phyloP scores from a whole-genome alignment of 2,797 vertebrate genomes.

The Pantherophis alleghaniensis region DNA sequence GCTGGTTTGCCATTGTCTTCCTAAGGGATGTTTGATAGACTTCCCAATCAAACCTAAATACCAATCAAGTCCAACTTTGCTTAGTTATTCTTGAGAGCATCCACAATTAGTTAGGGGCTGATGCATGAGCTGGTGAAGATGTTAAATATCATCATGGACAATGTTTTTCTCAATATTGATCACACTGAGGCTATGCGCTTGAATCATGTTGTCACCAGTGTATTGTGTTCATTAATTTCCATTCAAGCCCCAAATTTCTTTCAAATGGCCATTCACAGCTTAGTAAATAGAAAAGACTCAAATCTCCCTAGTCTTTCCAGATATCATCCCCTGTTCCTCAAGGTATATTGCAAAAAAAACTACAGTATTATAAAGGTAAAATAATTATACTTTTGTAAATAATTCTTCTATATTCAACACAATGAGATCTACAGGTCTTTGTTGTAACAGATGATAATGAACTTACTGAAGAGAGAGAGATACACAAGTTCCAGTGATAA shows the following conservation, averaged over 20 bases:
- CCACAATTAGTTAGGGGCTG: neutral
- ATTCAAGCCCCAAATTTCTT: neutral
- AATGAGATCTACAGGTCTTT: neutral
- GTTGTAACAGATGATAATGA: neutral
- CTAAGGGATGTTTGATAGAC: neutral
- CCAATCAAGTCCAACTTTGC: neutral
- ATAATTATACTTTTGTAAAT: neutral
- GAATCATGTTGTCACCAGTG: neutral
- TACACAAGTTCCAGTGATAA: neutral
- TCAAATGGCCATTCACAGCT: neutral
- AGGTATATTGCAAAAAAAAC: neutral
- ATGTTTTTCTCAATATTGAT: neutral
- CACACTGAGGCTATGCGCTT: neutral
- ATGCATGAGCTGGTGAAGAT: neutral
- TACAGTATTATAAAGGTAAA: neutral
- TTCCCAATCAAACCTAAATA: neutral
- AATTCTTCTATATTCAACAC: neutral
- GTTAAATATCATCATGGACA: neutral
- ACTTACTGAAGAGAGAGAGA: neutral
- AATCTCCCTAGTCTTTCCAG: neutral
- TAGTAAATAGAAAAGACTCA: neutral
- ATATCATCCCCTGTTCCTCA: neutral
- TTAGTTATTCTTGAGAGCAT: neutral
- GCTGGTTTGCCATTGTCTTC: neutral
- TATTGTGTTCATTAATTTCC: neutral